These are phyloP conservation scores for Chaenogobius annularis DNA, from an alignment of 2,113 vertebrate genomes.

Conservation along the genomic window DNA sequence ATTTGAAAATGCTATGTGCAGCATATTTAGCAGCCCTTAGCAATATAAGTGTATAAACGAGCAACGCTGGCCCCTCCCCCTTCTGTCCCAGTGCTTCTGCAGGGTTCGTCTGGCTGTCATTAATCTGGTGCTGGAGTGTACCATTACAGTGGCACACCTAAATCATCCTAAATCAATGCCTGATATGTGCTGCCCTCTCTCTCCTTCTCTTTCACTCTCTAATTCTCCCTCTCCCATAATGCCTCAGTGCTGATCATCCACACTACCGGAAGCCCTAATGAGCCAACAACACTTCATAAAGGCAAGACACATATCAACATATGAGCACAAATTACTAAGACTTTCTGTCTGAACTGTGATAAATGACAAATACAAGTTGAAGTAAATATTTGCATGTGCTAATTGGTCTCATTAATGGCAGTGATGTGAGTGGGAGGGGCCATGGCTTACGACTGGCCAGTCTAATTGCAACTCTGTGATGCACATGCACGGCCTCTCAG, in stretches of 20 bases:
- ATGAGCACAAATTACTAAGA: conserved; percentile 22
- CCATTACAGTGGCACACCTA: conserved; percentile 63
- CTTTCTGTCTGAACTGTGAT: conserved; percentile 66
- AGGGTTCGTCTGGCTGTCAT: conserved; percentile 61
- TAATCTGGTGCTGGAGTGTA: conserved; percentile 65
- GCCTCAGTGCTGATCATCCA: conserved; percentile 63
- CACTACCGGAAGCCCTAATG: conserved; percentile 66
- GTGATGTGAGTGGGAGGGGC: conserved; percentile 46
- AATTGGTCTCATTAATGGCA: conserved; percentile 78
- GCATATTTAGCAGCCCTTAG: conserved; percentile 58
- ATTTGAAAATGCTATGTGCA: conserved; percentile 59
- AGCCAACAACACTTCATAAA: conserved; percentile 48
- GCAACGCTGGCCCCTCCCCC: conserved; percentile 37
- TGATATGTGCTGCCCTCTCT: conserved; percentile 30
- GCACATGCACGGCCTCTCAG: conserved; percentile 33
- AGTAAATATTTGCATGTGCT: conserved; percentile 79
- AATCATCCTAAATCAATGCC: conserved; percentile 69
- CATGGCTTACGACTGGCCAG: conserved; percentile 58
- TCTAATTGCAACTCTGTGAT: conserved; percentile 72
- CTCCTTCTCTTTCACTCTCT: conserved; percentile 25
- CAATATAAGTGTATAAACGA: conserved; percentile 57
- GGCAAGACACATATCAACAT: conserved; percentile 13
- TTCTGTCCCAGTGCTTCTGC: conserved; percentile 38
- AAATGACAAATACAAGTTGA: conserved; percentile 70
- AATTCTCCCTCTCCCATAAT: conserved; percentile 39